Percentiles rank a stretch among this genome's conserved stretches.
These are phyloP conservation scores for Boloria selene DNA, from an alignment of 2,888 invertebrate genomes.

Conservation along the genomic window DNA sequence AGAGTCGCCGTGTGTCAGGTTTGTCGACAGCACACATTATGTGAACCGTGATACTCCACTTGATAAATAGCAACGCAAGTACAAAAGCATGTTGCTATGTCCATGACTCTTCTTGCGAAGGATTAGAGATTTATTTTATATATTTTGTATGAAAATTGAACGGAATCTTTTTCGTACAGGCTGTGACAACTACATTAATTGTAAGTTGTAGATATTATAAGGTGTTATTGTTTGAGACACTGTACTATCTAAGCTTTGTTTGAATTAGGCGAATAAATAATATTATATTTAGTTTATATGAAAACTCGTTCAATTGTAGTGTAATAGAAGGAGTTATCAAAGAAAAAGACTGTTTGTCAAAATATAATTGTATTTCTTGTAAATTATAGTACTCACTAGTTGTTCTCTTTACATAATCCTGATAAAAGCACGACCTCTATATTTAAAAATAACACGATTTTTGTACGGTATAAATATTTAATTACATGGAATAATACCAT, in stretches of 20 bases:
- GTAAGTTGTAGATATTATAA: neutral
- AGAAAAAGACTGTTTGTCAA: no score
- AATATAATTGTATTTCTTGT: no score
- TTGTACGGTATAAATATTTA: no score
- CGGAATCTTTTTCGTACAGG: neutral
- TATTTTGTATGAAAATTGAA: neutral
- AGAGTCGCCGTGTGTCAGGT: constrained; percentile 65
- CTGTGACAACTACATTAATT: constrained; percentile 3
- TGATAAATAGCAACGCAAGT: constrained; percentile 4
- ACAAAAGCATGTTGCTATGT: constrained; percentile 1
- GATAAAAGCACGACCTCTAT: no score
- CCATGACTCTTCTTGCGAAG: no score
- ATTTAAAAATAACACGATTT: no score
- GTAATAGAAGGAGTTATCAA: neutral
- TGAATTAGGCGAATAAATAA: neutral
- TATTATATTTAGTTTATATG: neutral
- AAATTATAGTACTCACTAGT: no score
- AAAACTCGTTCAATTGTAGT: neutral
- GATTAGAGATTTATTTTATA: no score
- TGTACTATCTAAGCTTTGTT: neutral
- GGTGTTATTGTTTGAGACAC: constrained; percentile 10
- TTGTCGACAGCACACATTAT: constrained; percentile 71
- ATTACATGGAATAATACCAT: no score
- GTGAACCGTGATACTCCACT: constrained; percentile 43
- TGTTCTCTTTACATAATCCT: no score